phyloP scores from a whole-genome alignment of 2,888 invertebrate species.

The Nysson spinosus region DNA sequence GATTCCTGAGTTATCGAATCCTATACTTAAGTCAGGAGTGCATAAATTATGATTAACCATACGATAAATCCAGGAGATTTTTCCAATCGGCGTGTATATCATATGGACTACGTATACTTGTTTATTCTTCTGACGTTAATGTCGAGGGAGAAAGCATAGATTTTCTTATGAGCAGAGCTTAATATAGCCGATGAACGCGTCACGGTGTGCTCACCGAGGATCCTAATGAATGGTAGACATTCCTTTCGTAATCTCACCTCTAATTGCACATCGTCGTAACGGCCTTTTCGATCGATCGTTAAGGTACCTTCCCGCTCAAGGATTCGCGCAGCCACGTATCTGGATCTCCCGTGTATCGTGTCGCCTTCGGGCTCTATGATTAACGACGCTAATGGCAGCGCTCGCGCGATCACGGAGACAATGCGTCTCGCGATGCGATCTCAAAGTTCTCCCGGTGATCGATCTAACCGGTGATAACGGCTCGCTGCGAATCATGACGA shows the following conservation, averaged over 20 bases:
- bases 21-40: too few species aligned
- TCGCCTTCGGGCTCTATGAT: conserved; percentile 43
- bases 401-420: conserved; percentile 38
- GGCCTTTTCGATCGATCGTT: conserved; percentile 57
- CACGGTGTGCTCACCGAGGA: conserved; percentile 38
- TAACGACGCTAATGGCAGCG: conserved; percentile 48
- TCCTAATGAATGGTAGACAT: conserved; percentile 54
- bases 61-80: too few species aligned
- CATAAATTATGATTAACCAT: too few species aligned
- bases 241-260: conserved; percentile 54
- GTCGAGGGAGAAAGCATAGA: too few species aligned
- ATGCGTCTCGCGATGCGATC: conserved; percentile 46
- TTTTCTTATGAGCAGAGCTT: not conserved
- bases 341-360: conserved; percentile 42
- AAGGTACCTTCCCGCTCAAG: conserved; percentile 51
- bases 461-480: conserved; percentile 44
- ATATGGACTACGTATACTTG: too few species aligned
- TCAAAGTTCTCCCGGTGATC: conserved; percentile 42
- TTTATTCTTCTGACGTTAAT: too few species aligned
- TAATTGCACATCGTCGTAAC: conserved; percentile 52
- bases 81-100: too few species aligned
- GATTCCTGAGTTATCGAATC: too few species aligned
- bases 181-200: not conserved
- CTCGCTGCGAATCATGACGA: conserved; percentile 40
- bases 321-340: conserved; percentile 32